Base-by-base conservation (phyloP, 1,140 invertebrate species). In the Trypoxylus dichotomus region DNA sequence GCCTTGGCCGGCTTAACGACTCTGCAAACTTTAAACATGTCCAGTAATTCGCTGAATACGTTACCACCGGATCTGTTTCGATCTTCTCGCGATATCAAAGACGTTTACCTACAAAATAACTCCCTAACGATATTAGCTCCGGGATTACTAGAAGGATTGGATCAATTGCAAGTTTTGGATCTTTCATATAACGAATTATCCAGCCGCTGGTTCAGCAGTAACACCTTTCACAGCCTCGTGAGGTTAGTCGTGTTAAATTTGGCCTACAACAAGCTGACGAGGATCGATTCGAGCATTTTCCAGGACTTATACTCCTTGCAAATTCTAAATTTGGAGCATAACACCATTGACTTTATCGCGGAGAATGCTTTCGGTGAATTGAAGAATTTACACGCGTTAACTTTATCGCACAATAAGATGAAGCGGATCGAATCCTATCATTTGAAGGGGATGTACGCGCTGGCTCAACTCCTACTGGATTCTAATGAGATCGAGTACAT, bases 71-170 rank as follows among this genome's bases (percentile, higher is more conserved):
- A 93, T 84, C 83, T 95, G 73, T 94, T 95, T 85, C 89, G 90
- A 78, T 90, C 90, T 47, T 91, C 91, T 3, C 89, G 89, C 74
- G 90, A 92, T 43, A 83, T 96, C 6, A 88, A 90, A 47, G 91
- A 93, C 82, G 88, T 96, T 58, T 89, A 95, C 81, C 86, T 96
- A 11, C 92, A 92, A 82, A 96, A 96, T 83, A 96, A 96, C 85
- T 92, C 93, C 1, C 86, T 96, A 76, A 90, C 90, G 81, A 91
- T 93, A 3, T 86, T 96, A 19, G 93, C 93, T 3, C 93, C 93
- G 1, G 93, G 93, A 1, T 83, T 96, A 15, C 90, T 96, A 79
- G 91, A 92, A 80, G 91, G 91, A 15, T 88, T 97, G 77, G 91
- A 93, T 78, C 90, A 94, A 81, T 87, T 97, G 27, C 90, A 93